Conservation (phyloP, 2,888 invertebrate genomes). For the Bombyx huttoni region DNA sequence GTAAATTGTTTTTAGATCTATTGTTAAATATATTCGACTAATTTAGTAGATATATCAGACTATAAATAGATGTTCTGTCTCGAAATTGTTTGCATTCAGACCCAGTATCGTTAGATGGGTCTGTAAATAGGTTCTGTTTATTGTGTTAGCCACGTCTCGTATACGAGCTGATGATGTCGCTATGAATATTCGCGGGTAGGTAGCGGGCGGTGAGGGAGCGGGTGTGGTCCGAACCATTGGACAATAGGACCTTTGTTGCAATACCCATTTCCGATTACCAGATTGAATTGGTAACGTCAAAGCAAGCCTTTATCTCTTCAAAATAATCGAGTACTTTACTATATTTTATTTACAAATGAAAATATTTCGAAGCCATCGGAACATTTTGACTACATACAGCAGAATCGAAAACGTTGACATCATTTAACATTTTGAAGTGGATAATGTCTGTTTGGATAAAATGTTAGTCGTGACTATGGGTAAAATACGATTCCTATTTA, state of each 20-base stretch:
- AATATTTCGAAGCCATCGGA: neutral
- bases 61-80: neutral
- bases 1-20: too few relatives aligned
- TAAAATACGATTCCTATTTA: too few relatives aligned
- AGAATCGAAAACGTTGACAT: too few relatives aligned
- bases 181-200: conserved; percentile 41
- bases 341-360: too few relatives aligned
- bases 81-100: neutral
- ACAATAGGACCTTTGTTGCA: conserved; percentile 67
- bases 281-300: conserved; percentile 64
- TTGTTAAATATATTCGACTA: neutral
- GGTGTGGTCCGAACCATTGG: conserved; percentile 17
- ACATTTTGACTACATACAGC: too few relatives aligned
- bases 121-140: neutral
- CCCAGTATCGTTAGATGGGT: neutral
- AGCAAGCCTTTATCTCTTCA: conserved; percentile 39
- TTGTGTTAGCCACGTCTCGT: conserved; percentile 6
- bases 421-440: too few relatives aligned
- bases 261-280: conserved; percentile 71
- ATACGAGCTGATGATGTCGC: conserved; percentile 16
- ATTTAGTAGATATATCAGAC: neutral
- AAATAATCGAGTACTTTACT: conserved; percentile 34
- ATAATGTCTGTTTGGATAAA: too few relatives aligned
- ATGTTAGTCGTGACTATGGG: too few relatives aligned
- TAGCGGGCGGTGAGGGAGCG: conserved; percentile 14